These are phyloP conservation scores for Atta texana DNA, from an alignment of 1,140 invertebrate species.

Conservation along the genomic window DNA sequence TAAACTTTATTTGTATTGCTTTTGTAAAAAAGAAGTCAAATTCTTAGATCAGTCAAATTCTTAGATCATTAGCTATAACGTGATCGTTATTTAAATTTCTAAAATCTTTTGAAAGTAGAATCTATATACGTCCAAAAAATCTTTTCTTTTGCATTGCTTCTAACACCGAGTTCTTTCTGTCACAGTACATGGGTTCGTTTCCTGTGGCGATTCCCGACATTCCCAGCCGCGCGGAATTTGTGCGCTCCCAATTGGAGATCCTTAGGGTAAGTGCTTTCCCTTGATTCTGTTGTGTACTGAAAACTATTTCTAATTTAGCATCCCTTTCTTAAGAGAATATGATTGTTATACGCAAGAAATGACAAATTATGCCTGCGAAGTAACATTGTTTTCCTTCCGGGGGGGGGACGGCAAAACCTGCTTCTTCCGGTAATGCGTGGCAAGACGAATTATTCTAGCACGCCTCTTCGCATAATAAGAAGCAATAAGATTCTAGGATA, in stretches of 20 bases:
- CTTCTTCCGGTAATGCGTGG: conserved; percentile 46
- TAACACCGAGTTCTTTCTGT: conserved; percentile 76
- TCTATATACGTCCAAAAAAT: neutral
- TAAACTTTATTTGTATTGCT: no score
- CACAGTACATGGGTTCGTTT: conserved; percentile 93
- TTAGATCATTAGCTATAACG: neutral
- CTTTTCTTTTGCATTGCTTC: conserved; percentile 10
- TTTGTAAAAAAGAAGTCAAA: neutral
- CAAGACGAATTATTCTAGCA: conserved; percentile 79
- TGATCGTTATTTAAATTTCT: neutral
- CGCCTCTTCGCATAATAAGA: conserved; percentile 80
- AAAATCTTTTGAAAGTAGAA: neutral
- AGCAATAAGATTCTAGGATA: conserved; percentile 79
- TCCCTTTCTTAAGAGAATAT: neutral
- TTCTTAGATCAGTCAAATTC: neutral
- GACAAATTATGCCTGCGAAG: conserved; percentile 32
- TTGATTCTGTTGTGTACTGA: conserved; percentile 33
- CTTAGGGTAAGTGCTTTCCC: conserved; percentile 88
- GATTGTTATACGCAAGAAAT: conserved; percentile 46
- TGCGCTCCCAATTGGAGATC: conserved; percentile 87
- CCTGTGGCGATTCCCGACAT: conserved; percentile 89
- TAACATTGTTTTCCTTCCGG: conserved; percentile 22
- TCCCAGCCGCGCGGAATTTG: conserved; percentile 88
- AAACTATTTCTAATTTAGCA: conserved; percentile 13
- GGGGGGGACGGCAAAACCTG: conserved; percentile 9